Evolutionary conservation across 1,140 invertebrate genomes (phyloP).

Genomic region (Gonioctena quinquepunctata): DNA sequence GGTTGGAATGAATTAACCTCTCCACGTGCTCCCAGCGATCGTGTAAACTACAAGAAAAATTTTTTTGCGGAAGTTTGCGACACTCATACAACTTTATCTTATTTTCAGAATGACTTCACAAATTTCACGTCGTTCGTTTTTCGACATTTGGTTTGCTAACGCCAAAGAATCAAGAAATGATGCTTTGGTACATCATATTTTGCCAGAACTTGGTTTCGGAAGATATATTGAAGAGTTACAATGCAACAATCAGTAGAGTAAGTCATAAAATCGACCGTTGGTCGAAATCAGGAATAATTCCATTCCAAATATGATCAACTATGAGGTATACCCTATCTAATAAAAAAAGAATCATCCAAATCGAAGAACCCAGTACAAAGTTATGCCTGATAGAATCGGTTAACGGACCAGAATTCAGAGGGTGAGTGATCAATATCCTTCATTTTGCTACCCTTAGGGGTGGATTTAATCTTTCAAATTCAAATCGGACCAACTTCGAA

Average conservation of each 20-base stretch:
- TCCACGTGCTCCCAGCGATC: no score
- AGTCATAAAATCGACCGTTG: not conserved
- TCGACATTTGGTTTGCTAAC: not conserved
- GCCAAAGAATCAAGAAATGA: not conserved
- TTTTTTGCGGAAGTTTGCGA: not conserved
- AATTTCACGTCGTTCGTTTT: not conserved
- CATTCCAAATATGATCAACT: no score
- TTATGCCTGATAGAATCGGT: no score
- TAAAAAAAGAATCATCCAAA: no score
- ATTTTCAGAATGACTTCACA: not conserved
- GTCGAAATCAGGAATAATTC: not conserved
- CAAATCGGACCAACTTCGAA: no score
- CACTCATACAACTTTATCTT: not conserved
- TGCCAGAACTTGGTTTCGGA: not conserved
- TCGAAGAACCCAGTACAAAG: no score
- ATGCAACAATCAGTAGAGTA: not conserved
- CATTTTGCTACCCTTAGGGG: no score
- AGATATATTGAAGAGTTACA: not conserved
- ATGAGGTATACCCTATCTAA: no score
- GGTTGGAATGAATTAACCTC: no score
- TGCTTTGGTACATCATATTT: not conserved
- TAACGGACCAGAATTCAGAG: no score
- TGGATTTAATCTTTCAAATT: no score
- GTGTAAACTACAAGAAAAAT: not conserved
- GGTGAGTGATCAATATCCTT: no score